Evolutionary conservation across 1,140 invertebrate species (phyloP).

Genomic region (Lepidurus apus): DNA sequence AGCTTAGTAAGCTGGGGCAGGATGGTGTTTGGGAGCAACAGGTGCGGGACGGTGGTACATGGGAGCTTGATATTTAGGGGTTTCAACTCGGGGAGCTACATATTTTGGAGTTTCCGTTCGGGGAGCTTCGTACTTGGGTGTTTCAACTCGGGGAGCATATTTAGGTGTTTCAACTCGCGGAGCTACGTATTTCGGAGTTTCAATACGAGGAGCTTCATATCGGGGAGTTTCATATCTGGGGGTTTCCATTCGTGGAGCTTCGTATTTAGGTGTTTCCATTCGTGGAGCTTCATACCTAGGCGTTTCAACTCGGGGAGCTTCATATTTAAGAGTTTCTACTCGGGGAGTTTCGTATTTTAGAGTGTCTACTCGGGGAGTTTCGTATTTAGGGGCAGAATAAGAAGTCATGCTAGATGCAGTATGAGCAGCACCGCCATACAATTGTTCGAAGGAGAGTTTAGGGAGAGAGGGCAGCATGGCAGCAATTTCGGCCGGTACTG

Average conservation of each 20-base stretch:
- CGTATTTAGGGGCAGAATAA: background rate
- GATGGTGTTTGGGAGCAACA: too few species aligned
- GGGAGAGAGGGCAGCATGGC: slow-evolving; percentile 26
- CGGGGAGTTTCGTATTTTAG: background rate
- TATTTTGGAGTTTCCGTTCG: background rate
- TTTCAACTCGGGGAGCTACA: background rate
- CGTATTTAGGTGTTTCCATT: background rate
- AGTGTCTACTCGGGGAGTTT: background rate
- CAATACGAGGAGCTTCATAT: too few species aligned
- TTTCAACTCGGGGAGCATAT: too few species aligned
- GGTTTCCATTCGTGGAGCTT: background rate
- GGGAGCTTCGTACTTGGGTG: too few species aligned
- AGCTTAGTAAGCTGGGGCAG: too few species aligned
- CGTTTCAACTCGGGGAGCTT: background rate
- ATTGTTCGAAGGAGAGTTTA: slow-evolving; percentile 10
- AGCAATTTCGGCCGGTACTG: slow-evolving; percentile 33
- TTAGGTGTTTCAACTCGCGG: background rate
- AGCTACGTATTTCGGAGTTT: background rate
- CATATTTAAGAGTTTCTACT: background rate
- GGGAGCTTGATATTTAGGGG: too few species aligned
- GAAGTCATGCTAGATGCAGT: background rate
- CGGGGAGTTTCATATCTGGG: background rate
- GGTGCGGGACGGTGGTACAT: too few species aligned
- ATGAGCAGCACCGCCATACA: background rate
- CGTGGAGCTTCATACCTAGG: too few species aligned